Base-by-base conservation (phyloP, 2,888 invertebrate genomes). In the Agrilus cyanescens region DNA sequence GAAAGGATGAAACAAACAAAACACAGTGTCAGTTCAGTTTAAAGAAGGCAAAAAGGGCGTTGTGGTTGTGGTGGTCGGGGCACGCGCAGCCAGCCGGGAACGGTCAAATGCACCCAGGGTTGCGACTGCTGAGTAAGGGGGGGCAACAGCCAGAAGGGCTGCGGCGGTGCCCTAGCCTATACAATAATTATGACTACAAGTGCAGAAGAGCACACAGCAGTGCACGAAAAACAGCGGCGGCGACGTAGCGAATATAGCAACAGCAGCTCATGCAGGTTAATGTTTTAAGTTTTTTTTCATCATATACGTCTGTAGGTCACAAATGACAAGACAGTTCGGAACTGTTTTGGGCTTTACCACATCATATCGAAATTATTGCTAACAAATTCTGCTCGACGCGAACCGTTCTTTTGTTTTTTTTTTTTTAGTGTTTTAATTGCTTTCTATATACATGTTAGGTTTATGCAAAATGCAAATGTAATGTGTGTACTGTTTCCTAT, bases 21-120 rank as follows among this genome's bases (percentile, higher is more conserved):
- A 53, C 47, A 53, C 43, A 48, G 44, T 49, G 50, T 51, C 48
- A 46, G 47, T 48, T 45, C 38, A 44, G 48, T 49, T 45, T 45
- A 46, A 8, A 41, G 35, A 42, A 36, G 39, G 44, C 44, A 43
- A 46, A 48, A 38, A 37, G 47, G 47, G 43, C 44, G 40, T 45
- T 41, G 40, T 42, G 41, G 45, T 40, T 41, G 18, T 42, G 44
- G 43, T 37, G 54, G 53, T 55, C 50, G 51, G 56, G 60, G 60
- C 62, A 60, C 52, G 50, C 54, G 53, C 51, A 54, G 53, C 52
- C 53, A 51, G 61, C 58, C 58, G 58, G 57, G 55, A 57, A 56
- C 53, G 49, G 56, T 59, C 64, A 63, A 65, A 65, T 64, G 65
- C 64, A 63, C 64, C 65, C 61, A 59, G 63, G 63, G 64, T 59